phyloP scores from a whole-genome alignment of 2,888 invertebrate genomes.

The Tipula lateralis region DNA sequence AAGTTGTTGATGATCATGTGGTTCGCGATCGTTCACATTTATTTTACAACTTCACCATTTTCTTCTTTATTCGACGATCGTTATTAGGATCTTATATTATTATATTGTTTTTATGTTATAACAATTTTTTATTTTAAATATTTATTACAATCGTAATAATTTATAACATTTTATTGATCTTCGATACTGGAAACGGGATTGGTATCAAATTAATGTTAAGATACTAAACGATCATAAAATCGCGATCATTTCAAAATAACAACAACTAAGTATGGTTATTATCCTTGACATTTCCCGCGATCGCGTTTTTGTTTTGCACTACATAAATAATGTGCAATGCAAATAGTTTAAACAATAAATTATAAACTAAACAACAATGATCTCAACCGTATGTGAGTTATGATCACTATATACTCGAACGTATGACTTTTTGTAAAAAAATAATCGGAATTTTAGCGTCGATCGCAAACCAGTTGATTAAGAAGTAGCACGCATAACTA shows the following conservation, averaged over 20 bases:
- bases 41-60: neutral
- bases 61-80: neutral
- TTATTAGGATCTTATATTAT: neutral
- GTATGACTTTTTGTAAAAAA: neutral
- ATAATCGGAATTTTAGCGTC: neutral
- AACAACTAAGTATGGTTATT: no score
- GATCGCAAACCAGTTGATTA: neutral
- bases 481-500: neutral
- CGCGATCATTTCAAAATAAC: neutral
- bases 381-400: neutral
- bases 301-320: neutral
- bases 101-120: neutral
- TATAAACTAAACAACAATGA: neutral
- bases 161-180: slow-evolving; percentile 13
- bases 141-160: neutral
- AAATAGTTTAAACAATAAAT: neutral
- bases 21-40: neutral
- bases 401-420: neutral
- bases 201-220: neutral
- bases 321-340: neutral
- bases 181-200: neutral
- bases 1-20: slow-evolving; percentile 24
- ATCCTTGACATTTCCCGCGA: neutral
- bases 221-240: neutral
- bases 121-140: neutral